Base-by-base conservation (phyloP, 2,888 invertebrate genomes). In the Trissolcus japonicus region DNA sequence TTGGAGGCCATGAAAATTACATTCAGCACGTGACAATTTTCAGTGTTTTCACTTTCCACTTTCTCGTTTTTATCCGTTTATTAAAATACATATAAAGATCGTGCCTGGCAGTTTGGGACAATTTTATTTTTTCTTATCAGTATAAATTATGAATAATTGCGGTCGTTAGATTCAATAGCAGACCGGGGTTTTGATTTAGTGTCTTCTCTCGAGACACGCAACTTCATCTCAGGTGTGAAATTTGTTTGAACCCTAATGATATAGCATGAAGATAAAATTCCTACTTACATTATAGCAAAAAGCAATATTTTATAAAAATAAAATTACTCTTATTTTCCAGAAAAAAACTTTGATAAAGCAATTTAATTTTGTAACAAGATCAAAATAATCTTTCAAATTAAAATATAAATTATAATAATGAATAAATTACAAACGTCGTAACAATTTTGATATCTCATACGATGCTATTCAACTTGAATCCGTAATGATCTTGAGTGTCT, bases 21-120 rank as follows among this genome's bases (percentile, higher is more conserved):
- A 57, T 25, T 43, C 59, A 54, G 35, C 59, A 55, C 68, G 55
- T 51, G 68, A 68, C 68, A 68, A 60, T 68, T 68, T 68, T 68
- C 68, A 67, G 29, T 29, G 19, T 60, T 68, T 68, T 68, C 67
- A 60, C 68, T 68, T 68, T 68, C 55, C 55, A 68, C 68, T 68
- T 68, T 68, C 68, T 43, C 68, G 55, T 55, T 4, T 40, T 68
- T 54, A 40, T 61, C 54, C 55, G 54, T 68, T 68, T 68, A 68
- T 54, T 35, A 54, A 68, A 41, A 60, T n/a, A n/a, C n/a, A 48
- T 21, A 55, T 19, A 19, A 60, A 48, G 67, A 59, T 16, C 16
- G 17, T 46, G 25, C 6, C n/a, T 35, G 6, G 40, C 50, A 50
- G 56, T 57, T 66, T 57, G 51, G 56, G 57, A 48, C 35, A 29